A percentile compares a stretch with the other conserved stretches of the same genome.
Evolutionary conservation across 2,113 vertebrate species (phyloP).

Genomic region (Trinectes maculatus): DNA sequence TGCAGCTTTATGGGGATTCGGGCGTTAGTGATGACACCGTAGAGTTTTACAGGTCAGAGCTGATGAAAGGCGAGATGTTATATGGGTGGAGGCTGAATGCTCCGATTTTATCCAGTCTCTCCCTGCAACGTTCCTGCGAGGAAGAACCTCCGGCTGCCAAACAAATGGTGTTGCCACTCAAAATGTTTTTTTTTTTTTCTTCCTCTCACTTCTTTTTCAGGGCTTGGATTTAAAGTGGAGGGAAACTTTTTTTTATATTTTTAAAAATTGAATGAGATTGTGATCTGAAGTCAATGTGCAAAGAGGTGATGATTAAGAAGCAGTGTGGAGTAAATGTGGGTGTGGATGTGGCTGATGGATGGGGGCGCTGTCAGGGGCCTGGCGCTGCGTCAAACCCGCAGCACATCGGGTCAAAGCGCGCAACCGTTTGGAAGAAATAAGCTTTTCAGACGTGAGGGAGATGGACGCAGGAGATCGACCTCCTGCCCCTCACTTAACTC

Average conservation of each 20-base stretch:
- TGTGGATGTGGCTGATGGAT: constrained; percentile 13
- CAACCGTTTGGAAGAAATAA: constrained; percentile 69
- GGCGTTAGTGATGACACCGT: constrained; percentile 56
- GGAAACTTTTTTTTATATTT: no score
- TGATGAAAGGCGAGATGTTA: constrained; percentile 55
- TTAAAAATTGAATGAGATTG: no score
- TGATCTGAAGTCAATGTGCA: no score
- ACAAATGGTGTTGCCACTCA: constrained; percentile 83
- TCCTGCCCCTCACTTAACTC: constrained; percentile 82
- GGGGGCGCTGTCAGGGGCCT: constrained; percentile 1
- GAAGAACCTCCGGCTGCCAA: constrained; percentile 62
- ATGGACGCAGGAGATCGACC: constrained; percentile 68
- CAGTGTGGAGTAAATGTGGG: no score
- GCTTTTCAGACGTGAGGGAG: constrained; percentile 69
- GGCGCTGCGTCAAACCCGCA: constrained; percentile 19
- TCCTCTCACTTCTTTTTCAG: constrained; percentile 28
- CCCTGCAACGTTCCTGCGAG: constrained; percentile 51
- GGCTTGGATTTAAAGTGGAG: constrained; percentile 25
- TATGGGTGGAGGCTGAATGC: constrained; percentile 12
- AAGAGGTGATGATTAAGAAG: no score
- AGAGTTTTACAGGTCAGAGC: constrained; percentile 47
- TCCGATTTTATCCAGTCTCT: constrained; percentile 55
- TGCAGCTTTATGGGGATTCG: constrained; percentile 46
- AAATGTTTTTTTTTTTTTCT: constrained; percentile 37
- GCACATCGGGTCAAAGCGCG: constrained; percentile 46